Conservation (phyloP, 2,797 vertebrate genomes). For the Ataeniobius toweri region DNA sequence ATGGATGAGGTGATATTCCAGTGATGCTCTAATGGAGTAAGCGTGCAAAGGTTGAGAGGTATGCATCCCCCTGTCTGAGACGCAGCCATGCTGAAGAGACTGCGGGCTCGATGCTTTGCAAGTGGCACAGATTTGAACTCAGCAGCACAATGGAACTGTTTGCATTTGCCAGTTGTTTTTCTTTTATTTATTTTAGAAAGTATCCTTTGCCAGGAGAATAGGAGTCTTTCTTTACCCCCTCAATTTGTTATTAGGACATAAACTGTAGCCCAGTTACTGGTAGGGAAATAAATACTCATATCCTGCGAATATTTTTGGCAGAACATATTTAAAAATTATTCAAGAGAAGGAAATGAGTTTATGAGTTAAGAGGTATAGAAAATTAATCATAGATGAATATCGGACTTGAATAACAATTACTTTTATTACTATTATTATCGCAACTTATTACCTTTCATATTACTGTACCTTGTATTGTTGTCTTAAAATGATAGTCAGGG, state of each 20-base stretch:
- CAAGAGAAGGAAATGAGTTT: too few species aligned
- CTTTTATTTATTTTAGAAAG: neutral
- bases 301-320: neutral
- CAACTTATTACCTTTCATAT: too few species aligned
- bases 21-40: constrained; percentile 66
- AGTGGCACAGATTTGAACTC: constrained; percentile 15
- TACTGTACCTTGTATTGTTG: too few species aligned
- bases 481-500: too few species aligned
- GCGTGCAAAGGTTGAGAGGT: constrained; percentile 54
- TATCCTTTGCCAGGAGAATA: neutral
- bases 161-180: constrained; percentile 12
- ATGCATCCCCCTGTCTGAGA: constrained; percentile 29
- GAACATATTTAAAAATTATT: too few species aligned
- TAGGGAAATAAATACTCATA: constrained; percentile 3
- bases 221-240: neutral
- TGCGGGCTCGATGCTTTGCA: constrained; percentile 10
- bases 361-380: too few species aligned
- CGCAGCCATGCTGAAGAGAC: constrained; percentile 51
- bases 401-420: too few species aligned
- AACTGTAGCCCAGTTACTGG: constrained; percentile 13
- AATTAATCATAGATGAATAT: too few species aligned
- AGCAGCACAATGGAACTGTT: neutral
- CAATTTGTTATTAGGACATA: constrained; percentile 16
- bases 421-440: too few species aligned
- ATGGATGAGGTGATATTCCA: constrained; percentile 57